Evolutionary conservation across 2,888 invertebrate species (phyloP).

Genomic region (Phorcus lineatus): DNA sequence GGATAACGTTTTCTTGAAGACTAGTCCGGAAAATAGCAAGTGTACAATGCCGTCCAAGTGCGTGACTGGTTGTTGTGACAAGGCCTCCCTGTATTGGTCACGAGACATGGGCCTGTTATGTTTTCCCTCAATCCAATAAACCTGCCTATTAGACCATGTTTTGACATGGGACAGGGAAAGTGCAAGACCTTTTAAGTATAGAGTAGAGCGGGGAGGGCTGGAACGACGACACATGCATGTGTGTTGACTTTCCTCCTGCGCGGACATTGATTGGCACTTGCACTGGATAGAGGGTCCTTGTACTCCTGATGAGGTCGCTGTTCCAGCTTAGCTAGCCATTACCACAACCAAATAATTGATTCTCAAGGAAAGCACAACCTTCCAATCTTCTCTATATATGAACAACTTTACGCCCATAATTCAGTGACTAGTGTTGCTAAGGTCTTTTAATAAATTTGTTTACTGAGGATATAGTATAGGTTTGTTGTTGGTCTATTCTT

Average conservation of each 20-base stretch:
- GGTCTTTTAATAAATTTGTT: no score
- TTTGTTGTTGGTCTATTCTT: no score
- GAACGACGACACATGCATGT: not conserved
- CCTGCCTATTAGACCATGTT: not conserved
- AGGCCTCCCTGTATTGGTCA: not conserved
- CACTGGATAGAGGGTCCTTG: not conserved
- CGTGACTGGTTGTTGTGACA: slow-evolving; percentile 4
- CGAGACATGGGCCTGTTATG: not conserved
- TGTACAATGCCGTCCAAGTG: slow-evolving; percentile 3
- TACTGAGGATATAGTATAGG: no score
- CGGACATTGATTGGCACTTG: not conserved
- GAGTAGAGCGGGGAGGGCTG: not conserved
- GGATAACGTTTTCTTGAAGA: not conserved
- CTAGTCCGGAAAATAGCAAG: not conserved
- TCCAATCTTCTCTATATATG: not conserved
- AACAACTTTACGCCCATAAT: no score
- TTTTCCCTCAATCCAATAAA: not conserved
- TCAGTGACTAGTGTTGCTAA: no score
- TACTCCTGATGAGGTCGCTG: not conserved
- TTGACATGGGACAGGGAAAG: not conserved
- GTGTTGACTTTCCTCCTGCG: not conserved
- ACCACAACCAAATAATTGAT: slow-evolving; percentile 8
- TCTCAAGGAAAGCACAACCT: not conserved
- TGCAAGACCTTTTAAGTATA: slow-evolving; percentile 7
- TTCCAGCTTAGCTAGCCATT: not conserved